Conservation (phyloP, 2,797 vertebrate species). For the Hippocampus kuda region DNA sequence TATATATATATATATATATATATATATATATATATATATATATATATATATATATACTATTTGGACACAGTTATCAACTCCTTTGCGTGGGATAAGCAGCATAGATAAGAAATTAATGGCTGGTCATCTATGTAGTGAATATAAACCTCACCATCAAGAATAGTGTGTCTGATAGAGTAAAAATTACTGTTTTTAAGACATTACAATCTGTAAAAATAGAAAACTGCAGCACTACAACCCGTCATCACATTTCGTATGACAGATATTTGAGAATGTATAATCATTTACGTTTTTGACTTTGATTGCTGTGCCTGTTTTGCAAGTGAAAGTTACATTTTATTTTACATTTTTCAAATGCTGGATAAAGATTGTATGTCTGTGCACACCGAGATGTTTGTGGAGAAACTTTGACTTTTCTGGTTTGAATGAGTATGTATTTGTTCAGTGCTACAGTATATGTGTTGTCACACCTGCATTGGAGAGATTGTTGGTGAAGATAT, state of each 20-base stretch:
- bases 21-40: neutral
- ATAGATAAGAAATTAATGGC: neutral
- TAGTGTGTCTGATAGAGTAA: neutral
- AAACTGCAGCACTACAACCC: neutral
- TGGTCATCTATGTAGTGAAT: neutral
- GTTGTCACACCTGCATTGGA: constrained; percentile 43
- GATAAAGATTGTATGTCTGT: neutral
- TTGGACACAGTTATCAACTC: neutral
- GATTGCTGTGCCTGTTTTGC: constrained; percentile 10
- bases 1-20: neutral
- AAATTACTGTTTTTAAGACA: neutral
- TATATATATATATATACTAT: neutral
- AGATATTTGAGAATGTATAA: neutral
- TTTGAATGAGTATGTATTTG: constrained; percentile 6
- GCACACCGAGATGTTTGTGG: neutral
- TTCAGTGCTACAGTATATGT: constrained; percentile 32
- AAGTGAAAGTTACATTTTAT: constrained; percentile 1
- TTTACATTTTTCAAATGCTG: constrained; percentile 7
- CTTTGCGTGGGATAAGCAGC: neutral
- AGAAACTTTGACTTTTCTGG: neutral
- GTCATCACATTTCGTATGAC: neutral
- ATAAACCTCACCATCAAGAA: neutral
- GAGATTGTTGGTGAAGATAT: constrained; percentile 42
- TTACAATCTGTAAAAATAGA: neutral
- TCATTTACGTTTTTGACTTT: neutral